Evolutionary conservation across 2,888 invertebrate genomes (phyloP).

Genomic region (Encarsia formosa): DNA sequence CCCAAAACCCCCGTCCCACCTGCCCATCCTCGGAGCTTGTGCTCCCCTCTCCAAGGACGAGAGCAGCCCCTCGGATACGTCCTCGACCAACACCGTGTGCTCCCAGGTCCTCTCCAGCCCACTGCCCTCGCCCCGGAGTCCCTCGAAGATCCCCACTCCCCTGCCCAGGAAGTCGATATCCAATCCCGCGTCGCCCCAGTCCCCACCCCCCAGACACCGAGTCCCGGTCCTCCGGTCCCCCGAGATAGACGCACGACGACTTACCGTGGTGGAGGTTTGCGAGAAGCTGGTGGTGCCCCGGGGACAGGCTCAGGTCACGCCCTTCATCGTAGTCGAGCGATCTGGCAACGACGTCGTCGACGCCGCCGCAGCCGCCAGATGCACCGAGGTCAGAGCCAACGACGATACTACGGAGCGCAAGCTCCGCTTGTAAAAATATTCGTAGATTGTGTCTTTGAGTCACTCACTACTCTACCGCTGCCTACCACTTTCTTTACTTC

Average conservation of each 20-base stretch:
- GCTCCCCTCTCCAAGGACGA: not conserved
- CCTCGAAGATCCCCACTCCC: constrained; percentile 47
- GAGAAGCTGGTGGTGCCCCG: constrained; percentile 44
- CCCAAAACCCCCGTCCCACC: constrained; percentile 8
- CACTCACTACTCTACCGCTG: no score
- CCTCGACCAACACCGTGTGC: constrained; percentile 6
- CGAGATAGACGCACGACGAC: constrained; percentile 15
- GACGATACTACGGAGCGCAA: constrained; percentile 25
- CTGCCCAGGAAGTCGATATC: constrained; percentile 40
- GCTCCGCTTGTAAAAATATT: no score
- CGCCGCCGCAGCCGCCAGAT: constrained; percentile 32
- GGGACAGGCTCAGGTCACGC: constrained; percentile 37
- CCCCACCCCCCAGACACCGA: constrained; percentile 5
- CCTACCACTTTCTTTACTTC: no score
- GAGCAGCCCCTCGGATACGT: constrained; percentile 3
- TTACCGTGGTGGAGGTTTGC: constrained; percentile 42
- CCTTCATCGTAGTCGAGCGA: constrained; percentile 43
- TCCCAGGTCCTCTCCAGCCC: constrained; percentile 20
- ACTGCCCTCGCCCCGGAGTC: constrained; percentile 32
- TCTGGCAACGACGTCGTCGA: constrained; percentile 7
- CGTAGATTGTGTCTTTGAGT: no score
- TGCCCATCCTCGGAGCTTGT: not conserved
- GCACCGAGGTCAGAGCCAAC: constrained; percentile 34
- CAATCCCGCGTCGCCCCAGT: constrained; percentile 27
- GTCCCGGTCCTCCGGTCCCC: constrained; percentile 8